Evolutionary conservation across 2,113 vertebrate genomes (phyloP), one percentile per base, ranked within the genome.

Genomic region (Rousettus leschenaultii): DNA sequence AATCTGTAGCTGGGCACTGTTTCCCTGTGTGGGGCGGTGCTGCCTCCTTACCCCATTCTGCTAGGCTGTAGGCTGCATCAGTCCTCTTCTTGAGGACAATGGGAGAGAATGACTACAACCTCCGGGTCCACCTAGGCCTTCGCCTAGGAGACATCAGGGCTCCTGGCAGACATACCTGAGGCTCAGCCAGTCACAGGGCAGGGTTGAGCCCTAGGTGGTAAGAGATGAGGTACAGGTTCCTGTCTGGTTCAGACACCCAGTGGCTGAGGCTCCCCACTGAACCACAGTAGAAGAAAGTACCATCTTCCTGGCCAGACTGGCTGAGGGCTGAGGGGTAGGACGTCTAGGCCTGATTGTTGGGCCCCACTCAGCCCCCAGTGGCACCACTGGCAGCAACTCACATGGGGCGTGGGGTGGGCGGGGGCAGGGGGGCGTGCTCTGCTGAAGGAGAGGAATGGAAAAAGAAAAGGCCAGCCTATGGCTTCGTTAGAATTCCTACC

Each of bases 401-500:
- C 3, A n/a, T 61, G 22, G 11, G 28, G 51, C 15, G 5, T 5
- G 26, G 59, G 59, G 59, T 63, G 40, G 40, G 40, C 40, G 40
- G 40, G 40, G 40, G 40, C 40, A 6, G 40, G 59, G 21, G 11
- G 21, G 55, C 4, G 35, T 74, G 65, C 35, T 66, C 16, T 24
- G 18, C 26, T 1, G 4, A 83, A 65, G 22, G 16, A 22, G 38
- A 70, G 2, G n/a, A 77, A 22, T 14, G 2, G 35, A 28, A 51
- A 12, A 53, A 86, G 35, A 7, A 1, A 33, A 68, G 66, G 66
- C 43, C 28, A 63, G 63, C 28, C 48, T 21, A 16, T 45, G 77
- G 55, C 71, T 75, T 65, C 5, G 2, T 45, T 53, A 43, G 28
- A 38, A 63, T 95, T 75, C 99, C 99, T 99, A 99, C 99, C 99